These are phyloP conservation scores for Solea solea DNA, from an alignment of 2,113 vertebrate species.

Conservation along the genomic window DNA sequence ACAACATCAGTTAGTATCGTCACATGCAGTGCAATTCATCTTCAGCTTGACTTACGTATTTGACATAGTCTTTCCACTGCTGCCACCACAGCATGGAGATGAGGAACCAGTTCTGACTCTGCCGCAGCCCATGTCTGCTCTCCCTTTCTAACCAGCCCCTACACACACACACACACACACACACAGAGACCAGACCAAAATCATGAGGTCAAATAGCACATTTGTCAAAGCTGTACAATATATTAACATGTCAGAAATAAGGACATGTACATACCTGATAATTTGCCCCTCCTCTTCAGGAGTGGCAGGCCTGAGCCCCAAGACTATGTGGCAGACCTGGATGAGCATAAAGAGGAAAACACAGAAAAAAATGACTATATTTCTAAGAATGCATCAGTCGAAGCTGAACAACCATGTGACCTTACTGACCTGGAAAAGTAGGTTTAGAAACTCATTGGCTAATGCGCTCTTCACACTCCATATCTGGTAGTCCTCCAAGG, in stretches of 20 bases:
- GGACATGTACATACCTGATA: conserved; percentile 84
- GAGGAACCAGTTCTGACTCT: conserved; percentile 96
- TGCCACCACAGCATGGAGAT: conserved; percentile 99
- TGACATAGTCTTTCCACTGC: conserved; percentile 98
- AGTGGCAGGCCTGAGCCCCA: conserved; percentile 93
- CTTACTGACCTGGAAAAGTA: conserved; percentile 92
- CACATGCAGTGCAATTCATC: not conserved
- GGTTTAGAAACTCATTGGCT: conserved; percentile 97
- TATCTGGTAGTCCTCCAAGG: conserved; percentile 98
- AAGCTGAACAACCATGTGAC: not conserved
- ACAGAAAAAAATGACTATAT: not conserved
- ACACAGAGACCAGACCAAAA: conserved; percentile 21
- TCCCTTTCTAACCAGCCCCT: conserved; percentile 98
- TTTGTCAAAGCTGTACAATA: not conserved
- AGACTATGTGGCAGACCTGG: conserved; percentile 95
- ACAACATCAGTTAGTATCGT: not conserved
- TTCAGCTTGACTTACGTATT: conserved; percentile 89
- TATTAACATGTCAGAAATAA: not conserved
- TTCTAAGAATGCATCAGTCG: not conserved
- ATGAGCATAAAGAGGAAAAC: not conserved
- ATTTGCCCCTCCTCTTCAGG: conserved; percentile 97
- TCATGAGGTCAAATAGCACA: not conserved
- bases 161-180: conserved; percentile 37
- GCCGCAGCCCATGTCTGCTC: conserved; percentile 93
- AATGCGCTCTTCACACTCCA: conserved; percentile 98